Percentiles rank a stretch among this genome's conserved stretches.
Conservation (phyloP, 2,888 invertebrate species). For the Asteroscopus sphinx region DNA sequence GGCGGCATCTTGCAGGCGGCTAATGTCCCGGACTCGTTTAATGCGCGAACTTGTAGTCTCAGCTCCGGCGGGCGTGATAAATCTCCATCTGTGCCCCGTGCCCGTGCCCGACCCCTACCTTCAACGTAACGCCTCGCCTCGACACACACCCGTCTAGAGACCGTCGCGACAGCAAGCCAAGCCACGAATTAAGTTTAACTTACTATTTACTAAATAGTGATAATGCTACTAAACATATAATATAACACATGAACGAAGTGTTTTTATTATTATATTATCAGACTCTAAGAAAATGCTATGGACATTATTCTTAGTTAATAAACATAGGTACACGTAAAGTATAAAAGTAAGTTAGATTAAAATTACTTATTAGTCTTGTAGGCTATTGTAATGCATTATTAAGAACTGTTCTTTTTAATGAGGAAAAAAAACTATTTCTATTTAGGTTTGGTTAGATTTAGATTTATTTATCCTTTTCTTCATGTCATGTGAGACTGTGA, state of each 20-base stretch:
- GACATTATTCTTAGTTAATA: too few species aligned
- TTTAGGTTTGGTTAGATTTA: too few species aligned
- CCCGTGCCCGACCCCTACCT: conserved; percentile 71
- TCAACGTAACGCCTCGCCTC: conserved; percentile 53
- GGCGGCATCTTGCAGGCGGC: conserved; percentile 89
- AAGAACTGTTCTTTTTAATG: too few species aligned
- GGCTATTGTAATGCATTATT: too few species aligned
- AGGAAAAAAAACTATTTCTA: too few species aligned
- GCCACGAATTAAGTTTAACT: conserved; percentile 27
- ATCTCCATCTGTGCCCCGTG: conserved; percentile 84
- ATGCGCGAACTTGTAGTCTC: conserved; percentile 89
- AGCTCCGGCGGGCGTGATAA: conserved; percentile 87
- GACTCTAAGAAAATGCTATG: too few species aligned
- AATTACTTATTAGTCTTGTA: too few species aligned
- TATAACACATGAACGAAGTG: too few species aligned
- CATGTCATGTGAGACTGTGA: not conserved
- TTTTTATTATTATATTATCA: too few species aligned
- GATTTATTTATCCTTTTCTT: not conserved
- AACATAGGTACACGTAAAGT: too few species aligned
- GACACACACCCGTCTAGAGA: conserved; percentile 56
- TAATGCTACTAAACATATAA: too few species aligned
- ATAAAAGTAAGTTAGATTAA: too few species aligned
- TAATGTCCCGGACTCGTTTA: conserved; percentile 89
- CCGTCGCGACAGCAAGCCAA: conserved; percentile 16
- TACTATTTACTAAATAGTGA: conserved; percentile 13